phyloP scores from a whole-genome alignment of 2,888 invertebrate species.

The Eledone cirrhosa region DNA sequence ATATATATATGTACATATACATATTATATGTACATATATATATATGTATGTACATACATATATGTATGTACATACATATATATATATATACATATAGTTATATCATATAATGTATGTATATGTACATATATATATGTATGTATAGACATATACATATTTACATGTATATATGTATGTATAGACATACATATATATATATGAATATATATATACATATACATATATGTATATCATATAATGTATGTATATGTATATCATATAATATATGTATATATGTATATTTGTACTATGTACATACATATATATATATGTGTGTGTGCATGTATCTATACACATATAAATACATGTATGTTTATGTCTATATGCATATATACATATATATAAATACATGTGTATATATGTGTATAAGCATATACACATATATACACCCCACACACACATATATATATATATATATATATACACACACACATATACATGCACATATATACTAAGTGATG shows the following conservation, averaged over 20 bases:
- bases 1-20: not conserved
- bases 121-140: no score
- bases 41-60: not conserved
- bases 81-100: not conserved
- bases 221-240: no score
- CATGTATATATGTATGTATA: not conserved
- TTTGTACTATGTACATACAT: no score
- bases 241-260: no score
- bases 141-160: not conserved
- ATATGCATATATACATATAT: not conserved
- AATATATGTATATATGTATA: no score
- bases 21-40: no score
- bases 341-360: not conserved
- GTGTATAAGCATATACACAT: not conserved
- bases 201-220: slow-evolving; percentile 1
- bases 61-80: not conserved
- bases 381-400: not conserved
- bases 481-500: not conserved
- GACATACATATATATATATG: not conserved
- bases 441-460: not conserved
- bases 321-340: no score
- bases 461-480: not conserved
- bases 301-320: no score
- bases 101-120: no score
- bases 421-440: no score